Evolutionary conservation across 2,888 invertebrate genomes (phyloP).

Genomic region (Diachrysia chrysitis): DNA sequence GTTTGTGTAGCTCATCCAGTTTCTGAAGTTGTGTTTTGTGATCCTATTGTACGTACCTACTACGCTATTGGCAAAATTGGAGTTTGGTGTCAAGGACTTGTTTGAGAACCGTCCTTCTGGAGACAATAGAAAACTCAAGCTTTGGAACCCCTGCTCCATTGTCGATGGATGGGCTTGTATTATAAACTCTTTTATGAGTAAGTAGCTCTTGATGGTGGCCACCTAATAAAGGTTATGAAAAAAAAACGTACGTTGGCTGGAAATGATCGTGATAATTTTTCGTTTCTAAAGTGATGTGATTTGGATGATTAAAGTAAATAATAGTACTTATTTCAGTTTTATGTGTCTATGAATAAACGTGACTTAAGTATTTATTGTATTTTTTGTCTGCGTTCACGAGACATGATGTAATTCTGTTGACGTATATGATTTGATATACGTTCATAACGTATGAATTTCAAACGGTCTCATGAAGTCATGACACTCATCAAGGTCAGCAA

Average conservation of each 20-base stretch:
- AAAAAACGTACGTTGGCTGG: background rate
- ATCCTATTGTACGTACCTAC: background rate
- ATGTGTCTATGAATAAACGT: slow-evolving; percentile 54
- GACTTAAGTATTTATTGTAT: slow-evolving; percentile 42
- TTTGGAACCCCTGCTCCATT: background rate
- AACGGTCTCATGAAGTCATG: slow-evolving; percentile 42
- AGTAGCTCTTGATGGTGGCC: background rate
- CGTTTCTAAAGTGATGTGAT: background rate
- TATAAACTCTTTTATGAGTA: background rate
- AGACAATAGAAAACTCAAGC: background rate
- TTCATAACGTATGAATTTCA: slow-evolving; percentile 58
- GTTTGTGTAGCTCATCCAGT: background rate
- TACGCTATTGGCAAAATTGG: slow-evolving; percentile 3
- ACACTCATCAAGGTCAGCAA: slow-evolving; percentile 69
- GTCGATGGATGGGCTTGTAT: background rate
- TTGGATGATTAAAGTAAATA: background rate
- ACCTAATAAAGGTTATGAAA: background rate
- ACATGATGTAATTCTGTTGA: slow-evolving; percentile 61
- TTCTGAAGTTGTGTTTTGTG: background rate
- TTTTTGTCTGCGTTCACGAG: slow-evolving; percentile 19
- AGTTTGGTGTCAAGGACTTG: slow-evolving; percentile 6
- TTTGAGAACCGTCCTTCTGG: background rate
- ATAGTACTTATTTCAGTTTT: background rate
- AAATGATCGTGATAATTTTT: background rate
- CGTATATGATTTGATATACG: slow-evolving; percentile 57